Evolutionary conservation across 2,797 vertebrate species (phyloP).

Genomic region (Phoeniculus purpureus): DNA sequence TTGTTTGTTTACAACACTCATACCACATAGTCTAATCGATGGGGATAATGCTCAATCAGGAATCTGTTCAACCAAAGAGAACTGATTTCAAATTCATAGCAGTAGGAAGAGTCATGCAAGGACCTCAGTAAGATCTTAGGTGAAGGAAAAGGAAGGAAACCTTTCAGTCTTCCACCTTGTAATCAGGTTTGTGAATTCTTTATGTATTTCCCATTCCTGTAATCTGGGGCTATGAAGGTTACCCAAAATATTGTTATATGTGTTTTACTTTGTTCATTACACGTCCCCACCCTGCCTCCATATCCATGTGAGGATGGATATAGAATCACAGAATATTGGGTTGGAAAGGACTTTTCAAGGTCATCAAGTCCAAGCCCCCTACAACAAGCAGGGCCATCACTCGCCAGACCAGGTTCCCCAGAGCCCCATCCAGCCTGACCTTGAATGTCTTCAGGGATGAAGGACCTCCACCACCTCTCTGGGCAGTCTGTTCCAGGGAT

Average conservation of each 20-base stretch:
- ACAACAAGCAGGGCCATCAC: no score
- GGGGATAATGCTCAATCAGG: neutral
- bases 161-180: neutral
- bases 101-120: neutral
- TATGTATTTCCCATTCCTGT: neutral
- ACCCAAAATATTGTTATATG: neutral
- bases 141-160: neutral
- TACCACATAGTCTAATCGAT: neutral
- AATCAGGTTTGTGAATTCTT: neutral
- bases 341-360: no score
- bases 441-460: no score
- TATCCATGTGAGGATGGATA: neutral
- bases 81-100: neutral
- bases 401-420: no score
- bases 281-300: neutral
- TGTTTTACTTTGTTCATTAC: neutral
- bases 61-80: slow-evolving; percentile 1
- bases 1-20: slow-evolving; percentile 16
- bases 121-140: neutral
- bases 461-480: no score
- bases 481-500: no score
- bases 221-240: neutral
- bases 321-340: no score
- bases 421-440: no score
- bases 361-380: no score